phyloP scores from a whole-genome alignment of 2,113 vertebrate species.

The Thymallus thymallus region DNA sequence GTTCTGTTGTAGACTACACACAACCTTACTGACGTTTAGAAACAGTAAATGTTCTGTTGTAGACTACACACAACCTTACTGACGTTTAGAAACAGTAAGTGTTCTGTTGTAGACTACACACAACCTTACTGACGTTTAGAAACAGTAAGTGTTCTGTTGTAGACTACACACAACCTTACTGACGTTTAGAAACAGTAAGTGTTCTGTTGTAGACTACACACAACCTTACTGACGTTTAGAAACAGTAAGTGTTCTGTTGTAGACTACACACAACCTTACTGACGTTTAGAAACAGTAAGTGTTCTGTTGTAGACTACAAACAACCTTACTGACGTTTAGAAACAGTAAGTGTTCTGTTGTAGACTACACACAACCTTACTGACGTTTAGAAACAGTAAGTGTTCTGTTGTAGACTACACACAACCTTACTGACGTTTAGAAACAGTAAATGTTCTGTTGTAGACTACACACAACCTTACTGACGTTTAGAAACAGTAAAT shows the following conservation, averaged over 20 bases:
- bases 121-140: conserved; percentile 6
- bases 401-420: neutral
- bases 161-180: conserved; percentile 3
- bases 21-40: conserved; percentile 6
- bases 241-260: too few species aligned
- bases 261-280: conserved; percentile 3
- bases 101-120: neutral
- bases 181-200: too few species aligned
- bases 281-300: too few species aligned
- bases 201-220: neutral
- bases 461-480: too few species aligned
- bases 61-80: conserved; percentile 3
- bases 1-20: neutral
- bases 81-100: too few species aligned
- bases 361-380: conserved; percentile 3
- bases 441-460: conserved; percentile 70
- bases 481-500: conserved; percentile 70
- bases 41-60: too few species aligned
- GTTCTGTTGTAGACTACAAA: neutral
- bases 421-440: conserved; percentile 55
- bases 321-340: conserved; percentile 6
- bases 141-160: too few species aligned
- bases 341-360: too few species aligned
- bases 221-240: conserved; percentile 6
- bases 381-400: too few species aligned